Conservation (phyloP, 2,888 invertebrate species). For the Sturmia bella region DNA sequence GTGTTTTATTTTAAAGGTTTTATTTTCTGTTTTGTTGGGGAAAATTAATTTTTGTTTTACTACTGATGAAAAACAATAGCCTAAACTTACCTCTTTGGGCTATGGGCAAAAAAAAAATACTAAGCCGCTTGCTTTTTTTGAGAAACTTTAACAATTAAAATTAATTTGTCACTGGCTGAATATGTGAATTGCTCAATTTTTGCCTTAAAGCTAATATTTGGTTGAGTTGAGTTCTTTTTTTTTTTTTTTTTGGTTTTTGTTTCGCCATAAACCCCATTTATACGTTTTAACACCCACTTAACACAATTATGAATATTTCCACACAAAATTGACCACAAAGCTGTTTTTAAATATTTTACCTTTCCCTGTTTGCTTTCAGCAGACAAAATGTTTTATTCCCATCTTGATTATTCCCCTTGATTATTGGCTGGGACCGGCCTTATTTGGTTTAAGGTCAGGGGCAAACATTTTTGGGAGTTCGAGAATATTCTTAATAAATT, state of each 20-base stretch:
- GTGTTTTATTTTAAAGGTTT: conserved; percentile 73
- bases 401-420: neutral
- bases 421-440: neutral
- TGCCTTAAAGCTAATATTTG: conserved; percentile 11
- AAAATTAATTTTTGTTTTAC: conserved; percentile 52
- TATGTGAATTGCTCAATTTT: conserved; percentile 25
- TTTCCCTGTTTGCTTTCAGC: no score
- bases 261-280: conserved; percentile 9
- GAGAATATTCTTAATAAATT: conserved; percentile 50
- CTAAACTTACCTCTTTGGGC: conserved; percentile 8
- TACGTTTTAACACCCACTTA: conserved; percentile 62
- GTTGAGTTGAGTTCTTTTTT: no score
- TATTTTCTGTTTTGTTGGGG: conserved; percentile 1
- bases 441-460: neutral
- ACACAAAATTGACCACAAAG: conserved; percentile 67
- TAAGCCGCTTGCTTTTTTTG: neutral
- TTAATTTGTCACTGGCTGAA: conserved; percentile 64
- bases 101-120: neutral
- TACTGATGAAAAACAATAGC: conserved; percentile 15
- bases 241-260: conserved; percentile 5
- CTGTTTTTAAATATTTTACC: conserved; percentile 48
- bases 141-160: conserved; percentile 44
- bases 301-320: conserved; percentile 72
- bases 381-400: no score
- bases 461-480: neutral